These are phyloP conservation scores for Tholera decimalis DNA, from an alignment of 2,888 invertebrate genomes.

Conservation along the genomic window DNA sequence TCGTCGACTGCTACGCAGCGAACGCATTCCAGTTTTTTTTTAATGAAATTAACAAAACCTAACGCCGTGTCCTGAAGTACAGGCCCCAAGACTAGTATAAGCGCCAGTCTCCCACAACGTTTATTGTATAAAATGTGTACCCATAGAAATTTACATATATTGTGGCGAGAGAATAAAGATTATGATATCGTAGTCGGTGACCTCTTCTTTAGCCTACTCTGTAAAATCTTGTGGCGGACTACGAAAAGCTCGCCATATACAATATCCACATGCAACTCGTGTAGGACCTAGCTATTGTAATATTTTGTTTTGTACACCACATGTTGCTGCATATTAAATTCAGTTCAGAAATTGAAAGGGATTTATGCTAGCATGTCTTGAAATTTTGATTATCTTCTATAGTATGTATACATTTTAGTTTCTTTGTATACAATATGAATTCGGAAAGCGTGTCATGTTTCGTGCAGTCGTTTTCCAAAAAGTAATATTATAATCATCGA, in stretches of 20 bases:
- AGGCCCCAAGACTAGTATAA: too few species aligned
- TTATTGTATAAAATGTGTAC: too few species aligned
- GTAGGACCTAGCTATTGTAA: conserved; percentile 48
- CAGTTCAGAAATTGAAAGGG: conserved; percentile 40
- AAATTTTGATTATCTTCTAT: conserved; percentile 18
- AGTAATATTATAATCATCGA: not conserved
- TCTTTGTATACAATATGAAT: not conserved
- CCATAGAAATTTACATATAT: too few species aligned
- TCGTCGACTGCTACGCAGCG: too few species aligned
- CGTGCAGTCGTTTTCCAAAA: not conserved
- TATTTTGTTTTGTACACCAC: conserved; percentile 58
- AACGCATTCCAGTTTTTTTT: too few species aligned
- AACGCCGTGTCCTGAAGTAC: too few species aligned
- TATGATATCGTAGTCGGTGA: not conserved
- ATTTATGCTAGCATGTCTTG: conserved; percentile 21
- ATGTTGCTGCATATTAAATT: conserved; percentile 48
- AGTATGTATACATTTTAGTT: not conserved
- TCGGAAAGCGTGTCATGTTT: not conserved
- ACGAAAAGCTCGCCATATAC: conserved; percentile 45
- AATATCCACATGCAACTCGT: conserved; percentile 53
- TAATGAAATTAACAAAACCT: too few species aligned
- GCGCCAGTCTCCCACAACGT: too few species aligned
- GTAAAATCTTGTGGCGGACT: conserved; percentile 43
- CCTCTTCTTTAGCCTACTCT: conserved; percentile 50
- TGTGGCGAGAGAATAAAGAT: too few species aligned